phyloP scores from a whole-genome alignment of 2,797 vertebrate species.

The Mus minutoides region DNA sequence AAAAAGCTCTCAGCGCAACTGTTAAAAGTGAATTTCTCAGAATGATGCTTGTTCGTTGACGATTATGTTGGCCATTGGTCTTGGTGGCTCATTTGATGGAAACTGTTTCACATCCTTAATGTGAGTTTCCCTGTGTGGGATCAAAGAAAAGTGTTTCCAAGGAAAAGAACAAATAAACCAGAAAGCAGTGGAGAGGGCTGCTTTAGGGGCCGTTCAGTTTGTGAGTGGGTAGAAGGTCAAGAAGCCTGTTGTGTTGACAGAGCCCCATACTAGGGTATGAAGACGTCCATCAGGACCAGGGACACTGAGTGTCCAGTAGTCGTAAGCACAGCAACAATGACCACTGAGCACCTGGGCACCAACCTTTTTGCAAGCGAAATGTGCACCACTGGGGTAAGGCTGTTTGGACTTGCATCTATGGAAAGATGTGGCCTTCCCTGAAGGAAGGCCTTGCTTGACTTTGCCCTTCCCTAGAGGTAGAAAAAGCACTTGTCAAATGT shows the following conservation, averaged over 20 bases:
- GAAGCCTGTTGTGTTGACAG: neutral
- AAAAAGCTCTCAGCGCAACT: neutral
- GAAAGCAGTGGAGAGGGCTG: neutral
- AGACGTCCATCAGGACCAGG: neutral
- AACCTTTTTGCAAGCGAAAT: neutral
- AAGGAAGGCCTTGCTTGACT: neutral
- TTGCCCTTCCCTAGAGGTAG: neutral
- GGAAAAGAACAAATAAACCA: neutral
- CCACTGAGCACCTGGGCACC: neutral
- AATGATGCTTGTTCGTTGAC: neutral
- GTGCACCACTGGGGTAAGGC: neutral
- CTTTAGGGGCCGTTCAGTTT: neutral
- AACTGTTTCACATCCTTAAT: neutral
- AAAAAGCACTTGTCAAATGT: neutral
- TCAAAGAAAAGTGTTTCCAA: neutral
- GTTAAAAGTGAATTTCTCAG: neutral
- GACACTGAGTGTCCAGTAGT: neutral
- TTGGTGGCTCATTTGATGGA: neutral
- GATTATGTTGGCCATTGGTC: neutral
- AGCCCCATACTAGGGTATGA: neutral
- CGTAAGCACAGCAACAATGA: neutral
- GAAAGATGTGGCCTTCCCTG: neutral
- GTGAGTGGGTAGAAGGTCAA: neutral
- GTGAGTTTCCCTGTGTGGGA: neutral
- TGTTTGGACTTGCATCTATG: neutral